Conservation (phyloP, 2,797 vertebrate species). For the Sebastes vulpes region DNA sequence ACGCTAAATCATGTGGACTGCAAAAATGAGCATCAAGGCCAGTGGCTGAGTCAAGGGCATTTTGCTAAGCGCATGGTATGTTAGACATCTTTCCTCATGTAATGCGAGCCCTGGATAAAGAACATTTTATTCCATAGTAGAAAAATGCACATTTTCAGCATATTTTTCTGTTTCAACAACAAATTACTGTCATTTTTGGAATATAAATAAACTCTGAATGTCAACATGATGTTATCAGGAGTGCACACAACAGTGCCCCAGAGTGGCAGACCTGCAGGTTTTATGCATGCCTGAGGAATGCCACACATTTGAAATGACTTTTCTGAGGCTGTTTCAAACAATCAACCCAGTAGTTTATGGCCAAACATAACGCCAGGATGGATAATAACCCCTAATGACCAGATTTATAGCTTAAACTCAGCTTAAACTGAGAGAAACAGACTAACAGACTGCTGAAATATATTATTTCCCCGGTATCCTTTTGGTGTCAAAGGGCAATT, state of each 20-base stretch:
- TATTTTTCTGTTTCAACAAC: neutral
- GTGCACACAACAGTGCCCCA: conserved; percentile 47
- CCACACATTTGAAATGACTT: conserved; percentile 25
- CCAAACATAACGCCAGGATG: neutral
- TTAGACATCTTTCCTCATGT: conserved; percentile 23
- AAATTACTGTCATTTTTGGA: neutral
- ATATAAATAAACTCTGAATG: neutral
- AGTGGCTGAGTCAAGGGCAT: conserved; percentile 43
- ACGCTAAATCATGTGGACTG: conserved; percentile 52
- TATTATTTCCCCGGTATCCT: conserved; percentile 41
- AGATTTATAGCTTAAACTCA: conserved; percentile 16
- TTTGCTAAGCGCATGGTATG: conserved; percentile 44
- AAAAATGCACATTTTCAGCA: conserved; percentile 4
- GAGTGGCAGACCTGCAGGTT: conserved; percentile 35
- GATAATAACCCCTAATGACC: neutral
- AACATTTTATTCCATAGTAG: conserved; percentile 20
- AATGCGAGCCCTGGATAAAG: conserved; percentile 56
- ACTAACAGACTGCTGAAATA: conserved; percentile 32
- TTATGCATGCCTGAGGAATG: conserved; percentile 37
- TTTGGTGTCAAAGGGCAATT: conserved; percentile 66
- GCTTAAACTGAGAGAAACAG: neutral
- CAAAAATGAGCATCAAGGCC: conserved; percentile 57
- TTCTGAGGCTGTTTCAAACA: conserved; percentile 21
- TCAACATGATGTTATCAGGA: neutral
- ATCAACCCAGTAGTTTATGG: conserved; percentile 20